These are phyloP conservation scores for Nerophis lumbriciformis DNA, from an alignment of 2,113 vertebrate genomes.

Conservation along the genomic window DNA sequence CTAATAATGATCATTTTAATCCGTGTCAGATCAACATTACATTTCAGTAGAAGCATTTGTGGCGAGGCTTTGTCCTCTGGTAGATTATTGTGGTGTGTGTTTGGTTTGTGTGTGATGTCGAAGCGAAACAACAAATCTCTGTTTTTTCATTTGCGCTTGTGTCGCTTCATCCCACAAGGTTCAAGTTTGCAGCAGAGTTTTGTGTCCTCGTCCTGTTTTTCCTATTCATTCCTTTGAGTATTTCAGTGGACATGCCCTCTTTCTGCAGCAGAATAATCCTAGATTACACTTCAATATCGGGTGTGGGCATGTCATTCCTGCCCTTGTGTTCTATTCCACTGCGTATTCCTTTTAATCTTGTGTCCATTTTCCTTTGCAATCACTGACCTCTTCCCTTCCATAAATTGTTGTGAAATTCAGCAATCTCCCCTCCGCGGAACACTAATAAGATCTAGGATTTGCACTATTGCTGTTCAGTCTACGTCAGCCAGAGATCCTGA, in stretches of 20 bases:
- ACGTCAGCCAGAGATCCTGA: constrained; percentile 28
- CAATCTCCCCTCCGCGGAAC: constrained; percentile 30
- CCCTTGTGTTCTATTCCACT: constrained; percentile 23
- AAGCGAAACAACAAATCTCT: constrained; percentile 51
- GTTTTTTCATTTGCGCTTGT: constrained; percentile 48
- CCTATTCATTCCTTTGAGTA: constrained; percentile 23
- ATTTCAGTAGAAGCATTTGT: constrained; percentile 19
- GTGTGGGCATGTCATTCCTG: background rate
- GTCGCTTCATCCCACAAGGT: constrained; percentile 47
- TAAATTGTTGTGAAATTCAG: constrained; percentile 44
- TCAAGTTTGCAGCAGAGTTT: constrained; percentile 31
- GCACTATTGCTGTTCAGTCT: constrained; percentile 25
- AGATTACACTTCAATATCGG: constrained; percentile 56
- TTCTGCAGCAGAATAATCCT: constrained; percentile 55
- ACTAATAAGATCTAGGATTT: constrained; percentile 44
- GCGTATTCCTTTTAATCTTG: constrained; percentile 34
- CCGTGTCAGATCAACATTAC: constrained; percentile 9
- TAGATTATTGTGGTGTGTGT: constrained; percentile 14
- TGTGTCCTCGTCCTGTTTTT: constrained; percentile 25
- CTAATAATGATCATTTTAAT: constrained; percentile 13
- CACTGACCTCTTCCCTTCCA: constrained; percentile 27
- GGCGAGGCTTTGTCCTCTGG: constrained; percentile 7
- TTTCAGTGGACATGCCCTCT: constrained; percentile 26
- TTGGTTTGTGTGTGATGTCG: constrained; percentile 20
- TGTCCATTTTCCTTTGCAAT: constrained; percentile 40